phyloP scores from a whole-genome alignment of 1,140 invertebrate genomes.

The Philotrypesis tridentata region DNA sequence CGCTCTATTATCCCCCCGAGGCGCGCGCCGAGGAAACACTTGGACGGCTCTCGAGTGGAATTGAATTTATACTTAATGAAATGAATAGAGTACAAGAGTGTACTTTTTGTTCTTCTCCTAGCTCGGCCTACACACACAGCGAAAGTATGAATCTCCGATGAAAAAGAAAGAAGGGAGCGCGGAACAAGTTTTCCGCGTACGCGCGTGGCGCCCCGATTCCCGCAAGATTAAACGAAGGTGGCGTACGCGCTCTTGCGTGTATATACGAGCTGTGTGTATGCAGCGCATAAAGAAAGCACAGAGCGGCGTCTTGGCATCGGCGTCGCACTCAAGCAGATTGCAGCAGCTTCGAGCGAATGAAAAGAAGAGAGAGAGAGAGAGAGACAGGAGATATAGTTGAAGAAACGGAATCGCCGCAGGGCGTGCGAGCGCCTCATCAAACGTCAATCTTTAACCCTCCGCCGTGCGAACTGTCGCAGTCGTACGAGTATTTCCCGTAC shows the following conservation, averaged over 20 bases:
- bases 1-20: neutral
- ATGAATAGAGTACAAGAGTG: neutral
- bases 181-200: too few relatives aligned
- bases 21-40: neutral
- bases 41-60: too few relatives aligned
- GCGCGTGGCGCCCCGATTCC: too few relatives aligned
- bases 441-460: constrained; percentile 12
- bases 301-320: neutral
- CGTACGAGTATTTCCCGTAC: neutral
- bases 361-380: too few relatives aligned
- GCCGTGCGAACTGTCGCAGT: neutral
- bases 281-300: too few relatives aligned
- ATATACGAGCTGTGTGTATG: too few relatives aligned
- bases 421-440: constrained; percentile 12
- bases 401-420: neutral
- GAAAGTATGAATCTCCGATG: too few relatives aligned
- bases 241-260: too few relatives aligned
- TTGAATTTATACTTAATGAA: neutral
- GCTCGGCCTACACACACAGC: too few relatives aligned
- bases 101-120: neutral
- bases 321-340: constrained; percentile 7
- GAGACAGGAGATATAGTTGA: neutral
- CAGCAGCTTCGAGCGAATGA: neutral
- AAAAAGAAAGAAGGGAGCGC: too few relatives aligned
- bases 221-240: too few relatives aligned